Evolutionary conservation across 1,140 invertebrate species (phyloP).

Genomic region (Delia radicum): DNA sequence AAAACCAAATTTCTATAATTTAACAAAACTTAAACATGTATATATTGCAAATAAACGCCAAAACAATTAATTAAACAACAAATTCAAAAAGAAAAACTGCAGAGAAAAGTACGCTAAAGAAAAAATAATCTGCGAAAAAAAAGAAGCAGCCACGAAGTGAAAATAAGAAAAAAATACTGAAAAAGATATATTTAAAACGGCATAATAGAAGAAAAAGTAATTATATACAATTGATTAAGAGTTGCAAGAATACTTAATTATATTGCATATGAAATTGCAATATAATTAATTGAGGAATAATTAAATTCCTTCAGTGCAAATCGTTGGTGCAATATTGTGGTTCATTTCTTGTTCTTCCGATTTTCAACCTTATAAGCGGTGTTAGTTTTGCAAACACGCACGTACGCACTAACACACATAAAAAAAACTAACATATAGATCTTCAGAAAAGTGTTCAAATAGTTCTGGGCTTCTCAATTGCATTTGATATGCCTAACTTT

Average conservation of each 20-base stretch:
- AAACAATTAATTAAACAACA: background rate
- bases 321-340: background rate
- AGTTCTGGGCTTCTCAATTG: too few relatives aligned
- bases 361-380: background rate
- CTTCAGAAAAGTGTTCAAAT: too few relatives aligned
- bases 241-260: background rate
- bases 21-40: slow-evolving; percentile 9
- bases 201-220: background rate
- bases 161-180: background rate
- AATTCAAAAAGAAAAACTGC: background rate
- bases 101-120: background rate
- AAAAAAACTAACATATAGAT: too few relatives aligned
- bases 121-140: background rate
- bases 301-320: background rate
- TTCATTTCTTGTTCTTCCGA: background rate
- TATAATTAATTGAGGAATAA: background rate
- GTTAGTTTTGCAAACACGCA: background rate
- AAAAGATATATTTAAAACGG: background rate
- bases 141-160: background rate
- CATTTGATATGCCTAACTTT: too few relatives aligned
- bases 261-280: background rate
- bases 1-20: slow-evolving; percentile 1
- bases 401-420: background rate
- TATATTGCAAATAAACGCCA: background rate
- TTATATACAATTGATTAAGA: background rate